Evolutionary conservation across 2,113 vertebrate species (phyloP), one percentile per base, ranked within the genome.

Genomic region (Tamias sibiricus): DNA sequence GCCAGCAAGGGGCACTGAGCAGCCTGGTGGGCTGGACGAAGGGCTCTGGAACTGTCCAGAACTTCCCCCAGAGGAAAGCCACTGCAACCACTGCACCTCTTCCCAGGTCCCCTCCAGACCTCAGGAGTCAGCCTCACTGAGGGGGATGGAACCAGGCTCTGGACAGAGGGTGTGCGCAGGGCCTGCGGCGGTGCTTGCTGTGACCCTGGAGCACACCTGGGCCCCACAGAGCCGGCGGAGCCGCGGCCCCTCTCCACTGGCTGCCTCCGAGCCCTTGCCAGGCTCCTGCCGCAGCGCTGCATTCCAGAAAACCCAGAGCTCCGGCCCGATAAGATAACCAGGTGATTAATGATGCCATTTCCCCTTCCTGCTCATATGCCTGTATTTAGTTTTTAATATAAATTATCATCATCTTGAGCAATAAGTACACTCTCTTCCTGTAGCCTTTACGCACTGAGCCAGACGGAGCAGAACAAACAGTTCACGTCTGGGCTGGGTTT

Each of bases 301-400:
- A 77, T 88, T 93, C 86, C 97, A 93, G 81, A 95, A 93, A 94
- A 26, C 93, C 82, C 6, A 52, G 92, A 91, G n/a, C 71, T 54
- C 86, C 57, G 91, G 86, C 20, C 64, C 57, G 89, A 91, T 91
- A 91, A 97, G 97, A 95, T 89, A 94, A 90, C 82, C 85, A 92
- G 91, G 93, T 95, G 86, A 94, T 94, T 92, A 91, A 95, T 42
- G 72, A 88, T 74, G 82, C 91, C 49, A 89, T 87, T 97, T 95
- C 91, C 93, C 91, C 84, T 97, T 87, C 90, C 90, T 89, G 77
- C 47, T 94, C 52, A 37, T 42, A 93, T 32, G 59, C 35, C 57
- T 90, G 30, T 66, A 62, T 90, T 96, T 87, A 84, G 75, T 92
- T 94, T 90, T 87, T 81, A 80, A 72, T 95, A 94, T 91, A 86